Conservation (phyloP, 1,140 invertebrate species). For the Hestina assimilis region DNA sequence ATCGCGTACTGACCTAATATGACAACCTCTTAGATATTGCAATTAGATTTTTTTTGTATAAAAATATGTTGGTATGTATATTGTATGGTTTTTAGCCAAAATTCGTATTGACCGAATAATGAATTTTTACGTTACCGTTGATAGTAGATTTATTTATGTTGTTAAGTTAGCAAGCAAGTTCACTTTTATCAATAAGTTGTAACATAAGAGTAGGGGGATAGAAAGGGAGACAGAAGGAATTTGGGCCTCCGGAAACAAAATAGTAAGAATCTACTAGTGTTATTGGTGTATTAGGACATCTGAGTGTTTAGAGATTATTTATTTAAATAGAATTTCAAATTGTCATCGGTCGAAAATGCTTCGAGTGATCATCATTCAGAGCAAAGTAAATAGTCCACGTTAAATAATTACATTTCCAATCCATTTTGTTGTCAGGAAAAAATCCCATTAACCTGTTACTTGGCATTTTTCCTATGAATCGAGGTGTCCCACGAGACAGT, state of each 20-base stretch:
- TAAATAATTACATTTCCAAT: neutral
- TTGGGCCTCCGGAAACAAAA: too few species aligned
- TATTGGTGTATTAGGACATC: too few species aligned
- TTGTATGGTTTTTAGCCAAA: neutral
- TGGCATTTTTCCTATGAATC: slow-evolving; percentile 18
- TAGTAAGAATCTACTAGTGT: too few species aligned
- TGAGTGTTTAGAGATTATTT: too few species aligned
- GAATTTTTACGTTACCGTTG: too few species aligned
- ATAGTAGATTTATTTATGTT: too few species aligned
- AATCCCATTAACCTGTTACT: slow-evolving; percentile 24
- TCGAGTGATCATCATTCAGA: neutral
- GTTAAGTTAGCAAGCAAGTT: too few species aligned
- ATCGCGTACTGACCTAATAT: neutral
- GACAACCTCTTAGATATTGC: neutral
- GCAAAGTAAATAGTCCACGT: neutral
- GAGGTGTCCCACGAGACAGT: slow-evolving; percentile 24
- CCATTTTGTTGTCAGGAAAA: slow-evolving; percentile 13
- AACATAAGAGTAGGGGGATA: too few species aligned
- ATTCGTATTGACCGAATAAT: too few species aligned
- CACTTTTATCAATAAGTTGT: too few species aligned
- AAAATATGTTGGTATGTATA: neutral
- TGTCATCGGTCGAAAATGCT: neutral
- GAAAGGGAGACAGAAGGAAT: too few species aligned
- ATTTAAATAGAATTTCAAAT: neutral
- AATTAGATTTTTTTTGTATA: neutral